Evolutionary conservation across 2,797 vertebrate species (phyloP).

Genomic region (Spondyliosoma cantharus): DNA sequence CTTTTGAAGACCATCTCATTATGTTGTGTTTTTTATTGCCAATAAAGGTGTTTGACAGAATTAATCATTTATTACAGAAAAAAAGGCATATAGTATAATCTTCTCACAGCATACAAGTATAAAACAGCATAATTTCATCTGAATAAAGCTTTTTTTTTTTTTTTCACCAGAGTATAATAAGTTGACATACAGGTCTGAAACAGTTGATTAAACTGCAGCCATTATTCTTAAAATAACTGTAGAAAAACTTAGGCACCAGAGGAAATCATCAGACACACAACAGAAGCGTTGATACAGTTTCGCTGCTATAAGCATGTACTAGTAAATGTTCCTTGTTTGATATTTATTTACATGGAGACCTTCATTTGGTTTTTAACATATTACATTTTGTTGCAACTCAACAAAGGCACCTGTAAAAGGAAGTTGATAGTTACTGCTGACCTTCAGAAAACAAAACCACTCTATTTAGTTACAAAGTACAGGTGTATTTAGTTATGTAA

Average conservation of each 20-base stretch:
- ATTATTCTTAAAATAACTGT: slow-evolving; percentile 23
- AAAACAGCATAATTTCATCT: slow-evolving; percentile 45
- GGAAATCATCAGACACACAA: slow-evolving; percentile 9
- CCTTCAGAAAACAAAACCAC: slow-evolving; percentile 24
- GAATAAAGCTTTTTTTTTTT: slow-evolving; percentile 34
- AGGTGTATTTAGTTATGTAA: not conserved
- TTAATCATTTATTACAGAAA: slow-evolving; percentile 30
- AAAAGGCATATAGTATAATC: slow-evolving; percentile 26
- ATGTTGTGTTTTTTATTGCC: slow-evolving; percentile 63
- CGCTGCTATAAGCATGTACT: slow-evolving; percentile 53
- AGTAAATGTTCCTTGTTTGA: slow-evolving; percentile 42
- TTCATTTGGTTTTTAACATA: slow-evolving; percentile 64
- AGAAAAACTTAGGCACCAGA: slow-evolving; percentile 15
- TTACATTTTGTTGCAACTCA: slow-evolving; percentile 36
- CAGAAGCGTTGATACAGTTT: slow-evolving; percentile 21
- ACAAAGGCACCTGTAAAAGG: slow-evolving; percentile 34
- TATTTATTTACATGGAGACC: slow-evolving; percentile 64
- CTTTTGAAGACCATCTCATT: slow-evolving; percentile 41
- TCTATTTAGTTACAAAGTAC: not conserved
- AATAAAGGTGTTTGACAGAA: slow-evolving; percentile 44
- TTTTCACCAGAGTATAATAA: slow-evolving; percentile 27
- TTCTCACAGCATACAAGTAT: slow-evolving; percentile 32
- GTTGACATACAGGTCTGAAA: slow-evolving; percentile 20
- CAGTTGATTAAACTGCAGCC: slow-evolving; percentile 11
- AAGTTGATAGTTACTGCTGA: slow-evolving; percentile 26